These are phyloP conservation scores for Lepidotrigona ventralis DNA, from an alignment of 1,140 invertebrate genomes.

Conservation along the genomic window DNA sequence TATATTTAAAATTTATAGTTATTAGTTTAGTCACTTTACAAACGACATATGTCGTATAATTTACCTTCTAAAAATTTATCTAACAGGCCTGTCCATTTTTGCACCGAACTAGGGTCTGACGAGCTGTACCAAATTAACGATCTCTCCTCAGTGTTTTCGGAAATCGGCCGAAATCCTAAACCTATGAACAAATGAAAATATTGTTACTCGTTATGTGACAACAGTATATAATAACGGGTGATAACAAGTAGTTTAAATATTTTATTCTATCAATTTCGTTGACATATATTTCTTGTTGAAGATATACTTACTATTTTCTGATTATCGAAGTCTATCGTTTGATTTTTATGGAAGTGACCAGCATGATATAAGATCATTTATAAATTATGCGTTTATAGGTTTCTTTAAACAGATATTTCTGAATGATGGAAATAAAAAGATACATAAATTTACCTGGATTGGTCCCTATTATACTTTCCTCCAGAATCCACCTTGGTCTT, in stretches of 20 bases:
- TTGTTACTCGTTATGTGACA: background rate
- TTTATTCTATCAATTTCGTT: background rate
- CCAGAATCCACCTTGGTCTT: slow-evolving; percentile 86
- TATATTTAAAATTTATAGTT: too few relatives aligned
- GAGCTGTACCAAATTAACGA: slow-evolving; percentile 91
- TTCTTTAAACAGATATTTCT: too few relatives aligned
- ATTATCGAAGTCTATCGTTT: background rate
- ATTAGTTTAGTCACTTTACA: too few relatives aligned
- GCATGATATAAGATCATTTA: background rate
- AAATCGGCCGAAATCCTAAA: slow-evolving; percentile 92
- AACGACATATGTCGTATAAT: slow-evolving; percentile 63
- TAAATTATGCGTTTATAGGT: background rate
- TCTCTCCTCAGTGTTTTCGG: slow-evolving; percentile 86
- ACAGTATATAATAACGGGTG: background rate
- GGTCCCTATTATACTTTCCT: slow-evolving; percentile 89
- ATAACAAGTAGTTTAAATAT: background rate
- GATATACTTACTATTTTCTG: background rate
- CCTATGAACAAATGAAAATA: slow-evolving; percentile 75
- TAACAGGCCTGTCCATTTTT: slow-evolving; percentile 85
- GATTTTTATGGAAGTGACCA: background rate
- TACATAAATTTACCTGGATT: slow-evolving; percentile 87
- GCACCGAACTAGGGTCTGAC: slow-evolving; percentile 83
- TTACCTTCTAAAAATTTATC: slow-evolving; percentile 87
- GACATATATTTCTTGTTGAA: background rate
- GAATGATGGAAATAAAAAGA: background rate